These are phyloP conservation scores for Isurus oxyrinchus DNA, from an alignment of 2,113 vertebrate genomes.

Conservation along the genomic window DNA sequence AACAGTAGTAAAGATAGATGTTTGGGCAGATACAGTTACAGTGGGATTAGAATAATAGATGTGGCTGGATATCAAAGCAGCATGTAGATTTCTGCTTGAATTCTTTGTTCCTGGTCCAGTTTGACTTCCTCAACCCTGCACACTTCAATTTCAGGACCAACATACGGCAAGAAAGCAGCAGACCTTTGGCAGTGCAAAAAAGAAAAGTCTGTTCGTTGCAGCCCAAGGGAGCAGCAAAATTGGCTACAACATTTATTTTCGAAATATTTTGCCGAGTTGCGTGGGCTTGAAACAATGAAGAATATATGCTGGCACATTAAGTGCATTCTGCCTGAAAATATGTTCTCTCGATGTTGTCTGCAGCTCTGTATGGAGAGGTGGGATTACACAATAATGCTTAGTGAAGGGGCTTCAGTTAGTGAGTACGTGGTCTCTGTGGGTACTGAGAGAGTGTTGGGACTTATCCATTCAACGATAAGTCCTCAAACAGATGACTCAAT, in stretches of 20 bases:
- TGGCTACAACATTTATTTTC: neutral
- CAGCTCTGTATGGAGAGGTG: neutral
- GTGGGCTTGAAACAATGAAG: neutral
- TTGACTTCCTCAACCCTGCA: neutral
- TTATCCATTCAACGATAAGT: neutral
- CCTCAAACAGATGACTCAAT: neutral
- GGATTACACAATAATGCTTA: neutral
- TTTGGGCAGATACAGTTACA: neutral
- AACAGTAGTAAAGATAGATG: neutral
- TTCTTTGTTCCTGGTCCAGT: neutral
- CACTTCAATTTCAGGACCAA: neutral
- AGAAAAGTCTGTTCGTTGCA: neutral
- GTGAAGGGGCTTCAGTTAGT: neutral
- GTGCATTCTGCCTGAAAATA: neutral
- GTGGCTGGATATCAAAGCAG: neutral
- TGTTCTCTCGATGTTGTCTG: neutral
- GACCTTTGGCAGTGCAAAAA: neutral
- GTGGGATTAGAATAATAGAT: neutral
- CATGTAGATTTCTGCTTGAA: neutral
- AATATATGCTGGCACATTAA: neutral
- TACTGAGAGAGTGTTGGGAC: neutral
- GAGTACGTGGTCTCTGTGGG: neutral
- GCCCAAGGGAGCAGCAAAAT: neutral
- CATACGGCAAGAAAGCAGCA: neutral
- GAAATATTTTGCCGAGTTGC: neutral